Evolutionary conservation across 2,797 vertebrate species (phyloP).

Genomic region (Spatula versicolor): DNA sequence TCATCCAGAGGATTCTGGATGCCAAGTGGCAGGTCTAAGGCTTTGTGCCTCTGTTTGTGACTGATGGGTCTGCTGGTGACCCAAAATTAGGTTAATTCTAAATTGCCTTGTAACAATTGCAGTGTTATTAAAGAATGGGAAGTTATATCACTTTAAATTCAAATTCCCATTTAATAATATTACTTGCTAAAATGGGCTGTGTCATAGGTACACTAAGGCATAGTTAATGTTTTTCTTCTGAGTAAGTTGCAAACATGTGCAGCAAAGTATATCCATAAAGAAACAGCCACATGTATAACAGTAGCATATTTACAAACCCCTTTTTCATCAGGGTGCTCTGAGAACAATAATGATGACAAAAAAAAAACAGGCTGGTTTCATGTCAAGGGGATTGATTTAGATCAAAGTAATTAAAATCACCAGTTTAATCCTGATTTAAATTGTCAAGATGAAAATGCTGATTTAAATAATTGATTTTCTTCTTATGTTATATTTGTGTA

Average conservation of each 20-base stretch:
- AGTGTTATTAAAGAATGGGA: neutral
- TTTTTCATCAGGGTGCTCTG: neutral
- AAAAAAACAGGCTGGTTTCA: neutral
- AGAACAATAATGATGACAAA: slow-evolving; percentile 28
- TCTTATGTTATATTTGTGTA: slow-evolving; percentile 41
- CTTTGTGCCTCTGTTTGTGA: neutral
- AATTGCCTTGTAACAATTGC: neutral
- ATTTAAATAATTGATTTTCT: slow-evolving; percentile 60
- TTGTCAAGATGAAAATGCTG: slow-evolving; percentile 27
- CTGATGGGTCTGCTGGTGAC: neutral
- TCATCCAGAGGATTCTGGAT: neutral
- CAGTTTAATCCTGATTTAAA: slow-evolving; percentile 52
- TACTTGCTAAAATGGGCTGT: neutral
- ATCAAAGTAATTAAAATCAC: slow-evolving; percentile 44
- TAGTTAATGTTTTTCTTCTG: neutral
- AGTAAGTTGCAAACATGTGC: neutral
- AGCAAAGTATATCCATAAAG: neutral
- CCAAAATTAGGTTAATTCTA: neutral
- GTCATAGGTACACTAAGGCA: neutral
- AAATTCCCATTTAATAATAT: neutral
- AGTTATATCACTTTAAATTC: neutral
- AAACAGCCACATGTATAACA: neutral
- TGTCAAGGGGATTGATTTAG: slow-evolving; percentile 3
- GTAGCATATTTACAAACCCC: neutral
- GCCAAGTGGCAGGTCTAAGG: neutral